A percentile compares a stretch with the other conserved stretches of the same genome.
phyloP scores from a whole-genome alignment of 2,113 vertebrate species.

The Pogona vitticeps region DNA sequence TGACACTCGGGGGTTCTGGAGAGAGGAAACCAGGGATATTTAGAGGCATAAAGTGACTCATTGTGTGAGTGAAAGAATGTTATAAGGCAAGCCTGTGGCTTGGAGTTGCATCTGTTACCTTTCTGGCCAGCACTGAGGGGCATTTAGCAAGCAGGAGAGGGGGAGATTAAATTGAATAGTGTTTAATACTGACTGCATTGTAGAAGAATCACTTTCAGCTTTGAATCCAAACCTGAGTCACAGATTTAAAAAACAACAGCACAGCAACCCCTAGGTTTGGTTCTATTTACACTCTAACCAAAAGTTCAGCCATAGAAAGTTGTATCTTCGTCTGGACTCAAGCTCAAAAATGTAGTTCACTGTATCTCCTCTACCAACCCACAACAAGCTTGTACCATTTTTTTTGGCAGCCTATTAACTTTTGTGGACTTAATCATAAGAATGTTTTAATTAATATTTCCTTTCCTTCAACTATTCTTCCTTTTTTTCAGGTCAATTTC shows the following conservation, averaged over 20 bases:
- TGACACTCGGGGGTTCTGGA: constrained; percentile 78
- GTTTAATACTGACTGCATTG: constrained; percentile 68
- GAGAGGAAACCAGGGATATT: constrained; percentile 81
- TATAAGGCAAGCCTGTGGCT: constrained; percentile 76
- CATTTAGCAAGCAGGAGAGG: constrained; percentile 52
- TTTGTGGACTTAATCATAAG: neutral
- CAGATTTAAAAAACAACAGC: neutral
- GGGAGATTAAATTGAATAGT: constrained; percentile 71
- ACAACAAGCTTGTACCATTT: neutral
- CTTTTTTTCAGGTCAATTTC: constrained; percentile 90
- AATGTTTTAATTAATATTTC: constrained; percentile 19
- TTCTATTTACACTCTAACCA: constrained; percentile 26
- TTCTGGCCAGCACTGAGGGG: constrained; percentile 72
- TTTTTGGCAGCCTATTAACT: neutral
- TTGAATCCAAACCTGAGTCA: neutral
- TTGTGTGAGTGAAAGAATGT: constrained; percentile 77
- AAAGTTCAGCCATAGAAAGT: constrained; percentile 7
- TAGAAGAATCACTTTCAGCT: constrained; percentile 57
- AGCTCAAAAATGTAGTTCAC: neutral
- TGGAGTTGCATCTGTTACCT: constrained; percentile 79
- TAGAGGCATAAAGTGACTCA: constrained; percentile 81
- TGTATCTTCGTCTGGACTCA: neutral
- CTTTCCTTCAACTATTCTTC: constrained; percentile 48
- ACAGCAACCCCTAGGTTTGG: neutral
- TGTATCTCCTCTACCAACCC: neutral